A percentile compares a stretch with the other conserved stretches of the same genome.
These are phyloP conservation scores for Galerucella nymphaeae DNA, from an alignment of 2,888 invertebrate species.

Conservation along the genomic window DNA sequence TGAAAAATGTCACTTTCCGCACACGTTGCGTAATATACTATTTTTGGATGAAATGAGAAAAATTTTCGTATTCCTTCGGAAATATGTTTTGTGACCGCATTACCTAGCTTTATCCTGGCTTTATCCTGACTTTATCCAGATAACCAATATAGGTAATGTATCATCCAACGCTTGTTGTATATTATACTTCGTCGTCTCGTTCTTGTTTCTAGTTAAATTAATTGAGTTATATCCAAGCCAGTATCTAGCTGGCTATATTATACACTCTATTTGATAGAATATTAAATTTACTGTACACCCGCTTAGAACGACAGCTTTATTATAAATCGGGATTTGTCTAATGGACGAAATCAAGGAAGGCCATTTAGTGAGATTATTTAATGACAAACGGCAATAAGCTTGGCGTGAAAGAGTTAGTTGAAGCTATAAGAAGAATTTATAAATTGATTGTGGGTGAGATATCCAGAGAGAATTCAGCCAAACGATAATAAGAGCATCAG, in stretches of 20 bases:
- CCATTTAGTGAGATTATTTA: not conserved
- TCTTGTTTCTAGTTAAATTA: not conserved
- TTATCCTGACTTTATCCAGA: not conserved
- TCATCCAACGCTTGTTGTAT: not conserved
- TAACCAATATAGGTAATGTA: not conserved
- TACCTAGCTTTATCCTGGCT: not conserved
- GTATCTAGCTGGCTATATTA: not conserved
- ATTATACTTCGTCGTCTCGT: not conserved
- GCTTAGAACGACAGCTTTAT: not conserved
- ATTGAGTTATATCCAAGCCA: not conserved
- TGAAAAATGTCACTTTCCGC: too few relatives aligned
- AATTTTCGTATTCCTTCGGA: not conserved
- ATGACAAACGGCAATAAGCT: not conserved
- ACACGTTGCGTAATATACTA: too few relatives aligned
- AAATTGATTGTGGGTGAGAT: too few relatives aligned
- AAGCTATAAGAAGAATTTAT: not conserved
- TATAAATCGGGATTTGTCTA: not conserved
- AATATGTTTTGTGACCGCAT: not conserved
- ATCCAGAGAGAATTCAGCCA: too few relatives aligned
- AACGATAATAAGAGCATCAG: too few relatives aligned
- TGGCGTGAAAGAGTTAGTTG: not conserved
- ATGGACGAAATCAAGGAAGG: not conserved
- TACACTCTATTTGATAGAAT: conserved; percentile 8
- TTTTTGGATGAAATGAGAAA: not conserved
- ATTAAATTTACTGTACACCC: not conserved